Evolutionary conservation across 1,140 invertebrate genomes (phyloP).

Genomic region (Aphelinus atriplicis): DNA sequence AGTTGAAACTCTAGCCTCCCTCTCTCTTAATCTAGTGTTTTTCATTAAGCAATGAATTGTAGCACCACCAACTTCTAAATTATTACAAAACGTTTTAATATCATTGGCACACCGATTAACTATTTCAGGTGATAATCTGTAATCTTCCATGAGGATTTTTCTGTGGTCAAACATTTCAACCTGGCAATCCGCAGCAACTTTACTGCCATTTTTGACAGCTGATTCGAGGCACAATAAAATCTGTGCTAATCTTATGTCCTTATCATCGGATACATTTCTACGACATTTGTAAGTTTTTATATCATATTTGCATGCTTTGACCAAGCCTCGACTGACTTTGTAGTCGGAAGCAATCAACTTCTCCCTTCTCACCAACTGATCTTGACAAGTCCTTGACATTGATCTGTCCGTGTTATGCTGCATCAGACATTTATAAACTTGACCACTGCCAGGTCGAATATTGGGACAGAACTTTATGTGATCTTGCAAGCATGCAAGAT

Average conservation of each 20-base stretch:
- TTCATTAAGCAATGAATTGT: slow-evolving; percentile 98
- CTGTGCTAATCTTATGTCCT: slow-evolving; percentile 86
- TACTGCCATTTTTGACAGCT: slow-evolving; percentile 79
- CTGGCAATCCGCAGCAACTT: slow-evolving; percentile 80
- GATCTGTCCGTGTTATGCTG: slow-evolving; percentile 82
- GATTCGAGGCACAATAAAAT: slow-evolving; percentile 94
- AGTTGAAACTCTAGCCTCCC: slow-evolving; percentile 71
- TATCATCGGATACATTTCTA: slow-evolving; percentile 80
- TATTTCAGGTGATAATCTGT: slow-evolving; percentile 89
- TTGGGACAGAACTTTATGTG: slow-evolving; percentile 77
- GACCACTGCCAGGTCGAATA: slow-evolving; percentile 76
- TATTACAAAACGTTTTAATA: slow-evolving; percentile 78
- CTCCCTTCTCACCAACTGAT: slow-evolving; percentile 86
- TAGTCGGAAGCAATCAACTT: slow-evolving; percentile 92
- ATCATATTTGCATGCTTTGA: slow-evolving; percentile 88
- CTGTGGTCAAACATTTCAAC: slow-evolving; percentile 91
- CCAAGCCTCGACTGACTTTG: slow-evolving; percentile 87
- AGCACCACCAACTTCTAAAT: slow-evolving; percentile 81
- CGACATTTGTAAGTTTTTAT: slow-evolving; percentile 84
- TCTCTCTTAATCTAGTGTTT: slow-evolving; percentile 76
- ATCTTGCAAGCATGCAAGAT: slow-evolving; percentile 89
- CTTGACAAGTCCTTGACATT: slow-evolving; percentile 79
- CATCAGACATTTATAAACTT: slow-evolving; percentile 92
- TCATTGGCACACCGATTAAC: slow-evolving; percentile 89
- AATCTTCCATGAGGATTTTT: slow-evolving; percentile 92